Base-by-base conservation (phyloP, 2,797 vertebrate genomes). In the Coregonus sp. region DNA sequence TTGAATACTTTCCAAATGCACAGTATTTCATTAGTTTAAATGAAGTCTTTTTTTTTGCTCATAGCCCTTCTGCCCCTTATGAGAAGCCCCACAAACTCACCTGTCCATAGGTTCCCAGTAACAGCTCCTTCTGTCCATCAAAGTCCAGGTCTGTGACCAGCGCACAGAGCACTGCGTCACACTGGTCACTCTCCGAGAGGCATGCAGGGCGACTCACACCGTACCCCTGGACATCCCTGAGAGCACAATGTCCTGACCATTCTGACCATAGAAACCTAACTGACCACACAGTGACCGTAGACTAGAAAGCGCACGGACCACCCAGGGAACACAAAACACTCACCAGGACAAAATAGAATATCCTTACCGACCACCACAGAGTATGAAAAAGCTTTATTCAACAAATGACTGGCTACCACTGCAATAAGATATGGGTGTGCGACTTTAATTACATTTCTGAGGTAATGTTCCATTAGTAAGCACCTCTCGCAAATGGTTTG, bases 51-150 rank as follows among this genome's bases (percentile, higher is more conserved):
- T 4, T 40, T 4, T 70, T 4, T 20, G 7, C 4, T 70, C 68
- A 70, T 37, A 40, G 16, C 11, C 31, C 25, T 35, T 20, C 5
- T 33, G 33, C 7, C 31, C 16, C 52, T 69, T 59, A 5, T 4
- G 47, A 50, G 0, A 47, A 50, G 0, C 1, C 51, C 18, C 50
- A 31, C 16, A 1, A 15, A 61, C 81, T 81, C 1, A 97, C 97
- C 96, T 97, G 96, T 65, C 97, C 97, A 0, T 97, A 97, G 0
- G 97, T 98, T 83, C 96, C 97, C 76, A 98, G 81, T 37, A 98
- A 89, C 78, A 98, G 92, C 84, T 98, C 96, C 0, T 91, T 93
- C 47, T 90, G 92, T 4, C 96, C 94, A 0, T 98, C 96, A 80
- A 97, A 95, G 75, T 97, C 95, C 67, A 97, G 77, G 35, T 97